Base-by-base conservation (phyloP, 2,113 vertebrate species). In the Cygnus buccinator region DNA sequence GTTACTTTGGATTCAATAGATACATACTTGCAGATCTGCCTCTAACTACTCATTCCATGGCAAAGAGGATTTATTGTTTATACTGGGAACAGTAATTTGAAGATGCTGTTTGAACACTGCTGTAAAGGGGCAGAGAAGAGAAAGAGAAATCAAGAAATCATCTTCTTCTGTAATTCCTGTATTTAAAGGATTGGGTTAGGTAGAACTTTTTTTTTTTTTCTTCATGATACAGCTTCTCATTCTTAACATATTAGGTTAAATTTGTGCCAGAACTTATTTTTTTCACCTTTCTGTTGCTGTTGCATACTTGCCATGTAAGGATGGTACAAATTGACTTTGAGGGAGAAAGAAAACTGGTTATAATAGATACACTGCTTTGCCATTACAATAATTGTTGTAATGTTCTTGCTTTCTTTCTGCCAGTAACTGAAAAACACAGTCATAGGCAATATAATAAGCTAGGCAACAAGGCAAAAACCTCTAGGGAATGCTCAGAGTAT, bases 21-120 rank as follows among this genome's bases (percentile, higher is more conserved):
- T 31, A 15, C 6, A 13, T 44, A 43, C 28, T 66, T 67, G 29
- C 10, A 74, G 37, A 78, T 91, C 39, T 86, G 57, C 80, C 61
- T 85, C 71, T 63, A 92, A 39, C 67, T 68, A 67, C 33, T 66
- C 54, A 55, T 75, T 77, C 79, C 66, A 65, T 5, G 13, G 84
- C 68, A 88, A 85, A 94, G 35, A 85, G 20, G 73, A 46, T 84
- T 89, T 87, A 75, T 72, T 93, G 76, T 84, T 67, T 84, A 68
- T 48, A 71, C 17, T 57, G 57, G 55, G 15, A 62, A 52, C 39
- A 78, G 70, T 29, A 50, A 89, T 65, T 52, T 78, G 29, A 89
- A 31, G 31, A 28, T 78, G 39, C 26, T 65, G 13, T 75, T 78
- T 74, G 67, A 59, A 50, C n/a, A 35, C 37, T 43, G 31, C 70